These are phyloP conservation scores for Conchocele bisecta DNA, from an alignment of 2,888 invertebrate genomes.

Conservation along the genomic window DNA sequence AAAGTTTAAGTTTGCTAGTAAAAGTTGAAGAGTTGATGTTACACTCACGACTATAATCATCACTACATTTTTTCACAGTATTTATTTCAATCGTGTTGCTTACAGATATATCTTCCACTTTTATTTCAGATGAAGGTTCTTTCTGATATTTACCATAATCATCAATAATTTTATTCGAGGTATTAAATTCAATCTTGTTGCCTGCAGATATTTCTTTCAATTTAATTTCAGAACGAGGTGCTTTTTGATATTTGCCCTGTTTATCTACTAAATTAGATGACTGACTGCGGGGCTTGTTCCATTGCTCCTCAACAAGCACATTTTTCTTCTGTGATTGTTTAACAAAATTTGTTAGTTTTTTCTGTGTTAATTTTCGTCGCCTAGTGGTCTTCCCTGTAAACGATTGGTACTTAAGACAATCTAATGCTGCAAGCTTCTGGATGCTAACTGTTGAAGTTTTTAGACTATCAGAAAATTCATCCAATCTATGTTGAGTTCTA, in stretches of 20 bases:
- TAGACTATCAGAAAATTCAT: conserved; percentile 28
- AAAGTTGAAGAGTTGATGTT: too few species aligned
- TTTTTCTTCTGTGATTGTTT: neutral
- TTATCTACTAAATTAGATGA: conserved; percentile 2
- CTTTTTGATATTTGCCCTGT: conserved; percentile 11
- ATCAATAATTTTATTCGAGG: neutral
- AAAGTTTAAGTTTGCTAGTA: too few species aligned
- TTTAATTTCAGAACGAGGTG: conserved; percentile 6
- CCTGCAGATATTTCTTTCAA: neutral
- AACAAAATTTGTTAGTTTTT: neutral
- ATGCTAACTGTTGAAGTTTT: neutral
- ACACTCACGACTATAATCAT: neutral
- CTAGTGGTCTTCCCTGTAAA: neutral
- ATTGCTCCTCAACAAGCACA: neutral
- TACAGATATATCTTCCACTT: neutral
- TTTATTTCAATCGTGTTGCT: neutral
- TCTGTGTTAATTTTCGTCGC: neutral
- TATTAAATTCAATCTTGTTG: too few species aligned
- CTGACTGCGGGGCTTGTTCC: conserved; percentile 3
- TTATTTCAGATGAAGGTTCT: conserved; percentile 1
- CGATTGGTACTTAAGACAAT: conserved; percentile 4
- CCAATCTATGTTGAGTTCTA: conserved; percentile 26
- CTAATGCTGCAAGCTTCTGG: conserved; percentile 6
- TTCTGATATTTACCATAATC: conserved; percentile 15
- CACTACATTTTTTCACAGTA: neutral